These are phyloP conservation scores for Hermaeophaga mercurialis DNA, from an alignment of 2,888 invertebrate species.

Conservation along the genomic window DNA sequence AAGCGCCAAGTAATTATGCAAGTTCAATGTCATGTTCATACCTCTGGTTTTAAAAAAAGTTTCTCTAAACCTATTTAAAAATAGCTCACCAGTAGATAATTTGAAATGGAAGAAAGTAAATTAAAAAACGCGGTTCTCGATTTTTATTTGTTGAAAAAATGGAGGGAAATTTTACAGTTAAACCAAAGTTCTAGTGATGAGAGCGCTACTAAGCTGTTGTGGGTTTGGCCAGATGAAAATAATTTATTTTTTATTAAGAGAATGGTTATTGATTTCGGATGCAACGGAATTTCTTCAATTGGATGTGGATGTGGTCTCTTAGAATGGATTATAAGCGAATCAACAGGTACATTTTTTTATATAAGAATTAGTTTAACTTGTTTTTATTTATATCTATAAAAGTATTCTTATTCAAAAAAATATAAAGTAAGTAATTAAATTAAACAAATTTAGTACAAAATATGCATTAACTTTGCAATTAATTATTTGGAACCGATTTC, in stretches of 20 bases:
- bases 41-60: slow-evolving; percentile 19
- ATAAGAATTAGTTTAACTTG: too few relatives aligned
- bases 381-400: too few relatives aligned
- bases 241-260: slow-evolving; percentile 66
- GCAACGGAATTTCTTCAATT: slow-evolving; percentile 67
- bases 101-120: slow-evolving; percentile 18
- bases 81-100: slow-evolving; percentile 9
- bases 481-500: too few relatives aligned
- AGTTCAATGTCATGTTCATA: slow-evolving; percentile 12
- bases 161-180: slow-evolving; percentile 58
- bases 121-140: slow-evolving; percentile 56
- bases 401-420: too few relatives aligned
- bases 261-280: slow-evolving; percentile 56
- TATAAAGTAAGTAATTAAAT: too few relatives aligned
- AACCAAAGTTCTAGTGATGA: slow-evolving; percentile 60
- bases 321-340: slow-evolving; percentile 76
- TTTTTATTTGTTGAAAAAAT: slow-evolving; percentile 55
- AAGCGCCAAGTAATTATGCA: slow-evolving; percentile 6
- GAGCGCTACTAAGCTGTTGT: slow-evolving; percentile 60
- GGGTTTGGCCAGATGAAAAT: slow-evolving; percentile 74
- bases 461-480: too few relatives aligned
- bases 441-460: too few relatives aligned
- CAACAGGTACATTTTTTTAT: too few relatives aligned
- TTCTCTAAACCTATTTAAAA: slow-evolving; percentile 14
- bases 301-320: slow-evolving; percentile 84